Evolutionary conservation across 2,888 invertebrate genomes (phyloP).

Genomic region (Xiphydria camelus): DNA sequence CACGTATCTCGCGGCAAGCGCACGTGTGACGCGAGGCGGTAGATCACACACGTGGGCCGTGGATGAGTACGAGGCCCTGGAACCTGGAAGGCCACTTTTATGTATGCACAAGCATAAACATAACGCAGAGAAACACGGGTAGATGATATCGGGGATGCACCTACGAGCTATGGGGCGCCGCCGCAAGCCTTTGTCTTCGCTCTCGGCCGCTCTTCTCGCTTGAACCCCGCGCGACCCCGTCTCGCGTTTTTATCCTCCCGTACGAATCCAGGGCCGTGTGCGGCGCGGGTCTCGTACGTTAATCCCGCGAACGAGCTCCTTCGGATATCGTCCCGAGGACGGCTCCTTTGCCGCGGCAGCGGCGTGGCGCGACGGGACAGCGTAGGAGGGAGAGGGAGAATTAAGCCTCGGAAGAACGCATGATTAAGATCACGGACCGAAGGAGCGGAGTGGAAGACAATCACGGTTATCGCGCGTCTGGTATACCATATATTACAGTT

Average conservation of each 20-base stretch:
- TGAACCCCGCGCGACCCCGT: constrained; percentile 12
- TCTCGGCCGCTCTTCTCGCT: constrained; percentile 37
- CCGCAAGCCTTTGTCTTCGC: constrained; percentile 46
- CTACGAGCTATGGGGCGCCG: constrained; percentile 50
- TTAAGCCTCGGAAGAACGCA: too few relatives aligned
- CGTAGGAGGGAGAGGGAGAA: too few relatives aligned
- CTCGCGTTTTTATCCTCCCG: not conserved
- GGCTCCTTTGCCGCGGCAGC: too few relatives aligned
- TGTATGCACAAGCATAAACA: constrained; percentile 51
- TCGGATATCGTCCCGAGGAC: too few relatives aligned
- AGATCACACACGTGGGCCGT: constrained; percentile 20
- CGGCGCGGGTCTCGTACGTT: not conserved
- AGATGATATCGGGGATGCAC: constrained; percentile 55
- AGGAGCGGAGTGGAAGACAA: too few relatives aligned
- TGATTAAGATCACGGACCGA: too few relatives aligned
- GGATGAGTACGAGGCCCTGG: constrained; percentile 19
- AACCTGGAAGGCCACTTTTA: constrained; percentile 27
- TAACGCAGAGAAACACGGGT: constrained; percentile 52
- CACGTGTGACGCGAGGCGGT: constrained; percentile 25
- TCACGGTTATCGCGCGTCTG: too few relatives aligned
- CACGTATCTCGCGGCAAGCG: constrained; percentile 26
- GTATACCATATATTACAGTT: too few relatives aligned
- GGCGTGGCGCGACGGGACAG: too few relatives aligned
- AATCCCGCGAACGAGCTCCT: too few relatives aligned
- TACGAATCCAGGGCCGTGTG: too few relatives aligned